Percentiles rank a stretch among this genome's conserved stretches.
Evolutionary conservation across 2,113 vertebrate species (phyloP).

Genomic region (Pollachius pollachius): DNA sequence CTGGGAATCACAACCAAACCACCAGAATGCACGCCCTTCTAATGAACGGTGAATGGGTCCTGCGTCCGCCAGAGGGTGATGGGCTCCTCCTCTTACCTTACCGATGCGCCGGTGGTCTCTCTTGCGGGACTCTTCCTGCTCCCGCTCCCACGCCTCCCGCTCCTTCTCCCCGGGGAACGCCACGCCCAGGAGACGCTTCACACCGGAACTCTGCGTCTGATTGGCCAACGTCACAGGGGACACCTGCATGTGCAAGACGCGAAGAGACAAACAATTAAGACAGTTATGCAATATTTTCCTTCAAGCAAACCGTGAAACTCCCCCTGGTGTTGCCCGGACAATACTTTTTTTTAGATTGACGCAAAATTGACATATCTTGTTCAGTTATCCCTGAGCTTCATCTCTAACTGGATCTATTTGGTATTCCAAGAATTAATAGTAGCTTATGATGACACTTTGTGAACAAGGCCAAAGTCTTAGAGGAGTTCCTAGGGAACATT

Average conservation of each 20-base stretch:
- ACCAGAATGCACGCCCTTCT: too few relatives aligned
- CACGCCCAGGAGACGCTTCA: conserved; percentile 78
- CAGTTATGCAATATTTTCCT: not conserved
- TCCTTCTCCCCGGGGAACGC: conserved; percentile 77
- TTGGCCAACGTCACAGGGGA: conserved; percentile 72
- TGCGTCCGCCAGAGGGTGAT: not conserved
- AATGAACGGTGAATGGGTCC: not conserved
- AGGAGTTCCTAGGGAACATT: too few relatives aligned
- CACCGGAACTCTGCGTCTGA: conserved; percentile 43
- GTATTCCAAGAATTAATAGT: too few relatives aligned
- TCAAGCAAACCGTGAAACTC: too few relatives aligned
- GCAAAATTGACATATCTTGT: too few relatives aligned
- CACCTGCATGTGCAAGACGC: conserved; percentile 44
- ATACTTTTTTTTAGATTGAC: too few relatives aligned
- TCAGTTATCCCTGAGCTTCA: too few relatives aligned
- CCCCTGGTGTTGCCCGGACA: too few relatives aligned
- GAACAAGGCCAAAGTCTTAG: too few relatives aligned
- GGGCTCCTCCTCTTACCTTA: conserved; percentile 59
- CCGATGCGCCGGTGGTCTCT: conserved; percentile 88
- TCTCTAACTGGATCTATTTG: too few relatives aligned
- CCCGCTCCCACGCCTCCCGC: conserved; percentile 74
- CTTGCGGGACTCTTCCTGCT: conserved; percentile 73
- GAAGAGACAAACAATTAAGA: not conserved
- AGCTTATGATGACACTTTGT: too few relatives aligned
- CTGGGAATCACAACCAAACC: too few relatives aligned